These are phyloP conservation scores for Daktulosphaira vitifoliae DNA, from an alignment of 1,140 invertebrate species.

Conservation along the genomic window DNA sequence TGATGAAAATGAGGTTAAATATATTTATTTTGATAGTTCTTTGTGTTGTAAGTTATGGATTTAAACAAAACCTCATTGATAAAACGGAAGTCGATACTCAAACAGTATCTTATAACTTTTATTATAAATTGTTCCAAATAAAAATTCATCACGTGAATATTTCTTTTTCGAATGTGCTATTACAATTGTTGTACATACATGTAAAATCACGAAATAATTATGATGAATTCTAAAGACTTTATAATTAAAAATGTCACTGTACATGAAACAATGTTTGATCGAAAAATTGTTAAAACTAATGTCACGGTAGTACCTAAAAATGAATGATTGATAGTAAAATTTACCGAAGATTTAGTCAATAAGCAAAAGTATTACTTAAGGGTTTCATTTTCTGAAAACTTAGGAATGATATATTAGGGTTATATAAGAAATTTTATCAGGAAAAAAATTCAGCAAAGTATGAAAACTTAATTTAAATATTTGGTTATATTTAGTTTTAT, in stretches of 20 bases:
- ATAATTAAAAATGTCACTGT: neutral
- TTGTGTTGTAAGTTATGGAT: too few relatives aligned
- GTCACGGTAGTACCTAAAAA: neutral
- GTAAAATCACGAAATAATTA: neutral
- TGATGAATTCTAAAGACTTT: neutral
- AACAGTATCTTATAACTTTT: too few relatives aligned
- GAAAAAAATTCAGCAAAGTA: neutral
- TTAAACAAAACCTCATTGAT: too few relatives aligned
- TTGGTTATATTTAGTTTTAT: too few relatives aligned
- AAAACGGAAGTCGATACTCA: too few relatives aligned
- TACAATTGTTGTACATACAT: neutral
- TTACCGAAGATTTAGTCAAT: too few relatives aligned
- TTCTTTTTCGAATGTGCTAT: conserved; percentile 50
- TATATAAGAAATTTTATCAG: neutral
- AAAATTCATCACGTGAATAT: neutral
- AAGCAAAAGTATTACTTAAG: neutral
- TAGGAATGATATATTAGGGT: neutral
- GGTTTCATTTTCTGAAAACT: neutral
- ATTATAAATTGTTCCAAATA: too few relatives aligned
- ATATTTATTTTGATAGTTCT: too few relatives aligned
- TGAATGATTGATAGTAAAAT: neutral
- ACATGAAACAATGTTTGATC: neutral
- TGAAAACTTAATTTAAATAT: too few relatives aligned
- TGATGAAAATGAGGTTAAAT: too few relatives aligned
- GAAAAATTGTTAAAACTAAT: too few relatives aligned